Evolutionary conservation across 2,113 vertebrate genomes (phyloP).

Genomic region (Vulpes vulpes): DNA sequence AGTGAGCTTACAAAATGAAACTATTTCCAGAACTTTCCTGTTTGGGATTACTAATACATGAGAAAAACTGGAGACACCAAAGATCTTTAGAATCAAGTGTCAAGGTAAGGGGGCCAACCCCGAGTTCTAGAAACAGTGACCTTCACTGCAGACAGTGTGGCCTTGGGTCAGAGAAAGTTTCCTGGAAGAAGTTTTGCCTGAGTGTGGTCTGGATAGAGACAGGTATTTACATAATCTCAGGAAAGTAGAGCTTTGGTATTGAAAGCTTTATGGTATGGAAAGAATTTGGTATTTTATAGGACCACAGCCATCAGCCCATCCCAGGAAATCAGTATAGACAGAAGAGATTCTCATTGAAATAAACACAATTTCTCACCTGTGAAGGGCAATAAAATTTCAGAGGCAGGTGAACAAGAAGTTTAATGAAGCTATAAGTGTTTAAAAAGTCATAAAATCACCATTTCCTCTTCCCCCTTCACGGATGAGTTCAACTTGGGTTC

Average conservation of each 20-base stretch:
- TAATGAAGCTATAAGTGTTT: constrained; percentile 78
- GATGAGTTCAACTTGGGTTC: constrained; percentile 38
- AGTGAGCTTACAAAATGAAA: not conserved
- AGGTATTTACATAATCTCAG: not conserved
- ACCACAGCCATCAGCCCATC: accelerated
- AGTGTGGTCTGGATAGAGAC: too few species aligned
- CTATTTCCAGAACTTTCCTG: not conserved
- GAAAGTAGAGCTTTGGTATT: not conserved
- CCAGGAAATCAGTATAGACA: not conserved
- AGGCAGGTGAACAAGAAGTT: constrained; percentile 63
- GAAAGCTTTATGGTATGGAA: too few species aligned
- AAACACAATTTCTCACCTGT: constrained; percentile 79
- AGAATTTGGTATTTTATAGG: too few species aligned
- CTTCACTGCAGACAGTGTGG: not conserved
- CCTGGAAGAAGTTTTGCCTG: not conserved
- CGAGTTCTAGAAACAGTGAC: not conserved
- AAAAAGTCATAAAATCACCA: constrained; percentile 76
- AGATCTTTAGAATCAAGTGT: not conserved
- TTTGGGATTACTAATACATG: not conserved
- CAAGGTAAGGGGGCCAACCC: not conserved
- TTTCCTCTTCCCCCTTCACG: constrained; percentile 78
- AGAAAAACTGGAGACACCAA: not conserved
- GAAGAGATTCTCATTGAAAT: constrained; percentile 67
- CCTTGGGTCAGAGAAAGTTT: not conserved
- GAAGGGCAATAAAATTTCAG: constrained; percentile 79